Percentiles rank a stretch among this genome's conserved stretches.
These are phyloP conservation scores for Laticauda laticaudata DNA, from an alignment of 2,113 vertebrate species.

Conservation along the genomic window DNA sequence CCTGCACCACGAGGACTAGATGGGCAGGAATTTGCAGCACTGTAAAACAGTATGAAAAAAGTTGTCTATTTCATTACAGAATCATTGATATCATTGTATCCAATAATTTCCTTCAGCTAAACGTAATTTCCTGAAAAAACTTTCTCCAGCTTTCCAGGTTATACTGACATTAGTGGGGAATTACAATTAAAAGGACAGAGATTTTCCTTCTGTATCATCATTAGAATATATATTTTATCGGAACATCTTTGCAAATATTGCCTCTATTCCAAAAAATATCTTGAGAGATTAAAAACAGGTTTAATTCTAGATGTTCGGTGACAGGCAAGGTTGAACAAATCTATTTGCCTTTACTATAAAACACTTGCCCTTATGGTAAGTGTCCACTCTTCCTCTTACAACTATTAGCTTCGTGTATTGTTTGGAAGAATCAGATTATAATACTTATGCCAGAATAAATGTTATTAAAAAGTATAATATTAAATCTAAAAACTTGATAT, in stretches of 20 bases:
- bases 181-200: background rate
- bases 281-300: background rate
- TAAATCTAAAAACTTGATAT: background rate
- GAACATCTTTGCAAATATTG: background rate
- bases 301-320: background rate
- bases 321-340: background rate
- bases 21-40: slow-evolving; percentile 97
- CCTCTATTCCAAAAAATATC: background rate
- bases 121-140: background rate
- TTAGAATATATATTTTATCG: background rate
- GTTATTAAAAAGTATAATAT: background rate
- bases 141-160: background rate
- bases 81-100: slow-evolving; percentile 18
- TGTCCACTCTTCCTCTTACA: background rate
- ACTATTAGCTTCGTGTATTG: background rate
- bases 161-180: background rate
- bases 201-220: background rate
- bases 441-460: background rate
- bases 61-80: slow-evolving; percentile 55
- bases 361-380: background rate
- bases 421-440: background rate
- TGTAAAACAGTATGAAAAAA: slow-evolving; percentile 67
- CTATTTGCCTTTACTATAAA: background rate
- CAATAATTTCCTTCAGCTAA: background rate
- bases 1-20: slow-evolving; percentile 96